These are phyloP conservation scores for Heterocephalus glaber DNA, from an alignment of 2,113 vertebrate genomes.

Conservation along the genomic window DNA sequence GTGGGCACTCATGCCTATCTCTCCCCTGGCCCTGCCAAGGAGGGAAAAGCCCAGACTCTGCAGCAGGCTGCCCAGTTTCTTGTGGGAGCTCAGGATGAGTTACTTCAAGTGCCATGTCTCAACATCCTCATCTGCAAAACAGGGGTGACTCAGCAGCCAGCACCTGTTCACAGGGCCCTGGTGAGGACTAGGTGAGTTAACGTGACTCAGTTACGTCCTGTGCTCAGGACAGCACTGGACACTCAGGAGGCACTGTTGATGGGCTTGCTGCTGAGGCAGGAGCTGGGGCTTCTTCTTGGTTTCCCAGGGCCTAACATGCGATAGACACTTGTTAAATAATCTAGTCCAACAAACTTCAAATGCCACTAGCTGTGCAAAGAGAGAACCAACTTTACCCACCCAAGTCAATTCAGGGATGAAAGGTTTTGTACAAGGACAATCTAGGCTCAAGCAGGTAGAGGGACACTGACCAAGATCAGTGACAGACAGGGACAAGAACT, in stretches of 20 bases:
- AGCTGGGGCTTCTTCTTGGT: not conserved
- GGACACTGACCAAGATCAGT: not conserved
- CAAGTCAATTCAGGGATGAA: not conserved
- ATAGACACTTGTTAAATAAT: not conserved
- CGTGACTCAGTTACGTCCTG: not conserved
- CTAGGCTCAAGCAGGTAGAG: not conserved
- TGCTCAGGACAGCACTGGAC: not conserved
- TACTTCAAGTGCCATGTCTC: not conserved
- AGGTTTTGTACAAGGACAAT: not conserved
- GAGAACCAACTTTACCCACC: not conserved
- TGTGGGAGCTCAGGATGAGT: too few relatives aligned
- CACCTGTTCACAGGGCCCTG: not conserved
- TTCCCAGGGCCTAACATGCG: not conserved
- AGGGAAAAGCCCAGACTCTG: not conserved
- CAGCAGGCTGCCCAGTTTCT: not conserved
- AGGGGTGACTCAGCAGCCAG: not conserved
- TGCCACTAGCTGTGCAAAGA: not conserved
- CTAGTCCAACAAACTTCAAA: not conserved
- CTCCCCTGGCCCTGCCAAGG: not conserved
- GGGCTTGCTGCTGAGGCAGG: not conserved
- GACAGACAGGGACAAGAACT: not conserved
- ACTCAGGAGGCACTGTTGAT: accelerated
- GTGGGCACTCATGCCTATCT: not conserved
- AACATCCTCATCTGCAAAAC: not conserved
- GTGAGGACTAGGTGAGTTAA: not conserved